A percentile compares a stretch with the other conserved stretches of the same genome.
These are phyloP conservation scores for Varanus komodoensis DNA, from an alignment of 2,113 vertebrate species.

Conservation along the genomic window DNA sequence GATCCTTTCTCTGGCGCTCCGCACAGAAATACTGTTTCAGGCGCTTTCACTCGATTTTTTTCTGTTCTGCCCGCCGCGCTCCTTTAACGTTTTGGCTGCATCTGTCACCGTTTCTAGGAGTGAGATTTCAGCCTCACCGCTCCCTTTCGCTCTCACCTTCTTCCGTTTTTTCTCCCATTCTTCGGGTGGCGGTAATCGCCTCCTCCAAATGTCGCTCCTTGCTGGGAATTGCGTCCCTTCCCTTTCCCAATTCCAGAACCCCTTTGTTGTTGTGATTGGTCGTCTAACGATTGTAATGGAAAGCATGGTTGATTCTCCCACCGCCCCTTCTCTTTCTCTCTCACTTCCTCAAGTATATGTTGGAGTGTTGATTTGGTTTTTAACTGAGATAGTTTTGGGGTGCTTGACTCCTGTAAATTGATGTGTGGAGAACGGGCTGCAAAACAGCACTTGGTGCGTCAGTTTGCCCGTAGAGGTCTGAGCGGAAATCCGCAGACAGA, in stretches of 20 bases:
- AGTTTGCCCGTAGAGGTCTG: neutral
- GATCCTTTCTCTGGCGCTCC: neutral
- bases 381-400: neutral
- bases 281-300: neutral
- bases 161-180: neutral
- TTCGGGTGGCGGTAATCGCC: neutral
- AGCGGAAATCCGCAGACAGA: neutral
- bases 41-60: neutral
- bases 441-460: neutral
- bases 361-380: neutral
- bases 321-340: neutral
- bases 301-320: neutral
- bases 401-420: neutral
- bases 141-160: too few relatives aligned
- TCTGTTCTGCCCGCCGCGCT: neutral
- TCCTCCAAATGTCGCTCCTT: too few relatives aligned
- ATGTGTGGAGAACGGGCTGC: too few relatives aligned
- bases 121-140: neutral
- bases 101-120: neutral
- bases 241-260: neutral
- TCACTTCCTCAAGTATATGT: neutral
- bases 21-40: too few relatives aligned
- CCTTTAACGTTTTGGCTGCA: neutral
- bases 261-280: neutral
- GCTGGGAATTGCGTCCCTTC: too few relatives aligned